Percentiles rank a stretch among this genome's conserved stretches.
phyloP scores from a whole-genome alignment of 2,888 invertebrate genomes.

The Pristionchus maxplancki region DNA sequence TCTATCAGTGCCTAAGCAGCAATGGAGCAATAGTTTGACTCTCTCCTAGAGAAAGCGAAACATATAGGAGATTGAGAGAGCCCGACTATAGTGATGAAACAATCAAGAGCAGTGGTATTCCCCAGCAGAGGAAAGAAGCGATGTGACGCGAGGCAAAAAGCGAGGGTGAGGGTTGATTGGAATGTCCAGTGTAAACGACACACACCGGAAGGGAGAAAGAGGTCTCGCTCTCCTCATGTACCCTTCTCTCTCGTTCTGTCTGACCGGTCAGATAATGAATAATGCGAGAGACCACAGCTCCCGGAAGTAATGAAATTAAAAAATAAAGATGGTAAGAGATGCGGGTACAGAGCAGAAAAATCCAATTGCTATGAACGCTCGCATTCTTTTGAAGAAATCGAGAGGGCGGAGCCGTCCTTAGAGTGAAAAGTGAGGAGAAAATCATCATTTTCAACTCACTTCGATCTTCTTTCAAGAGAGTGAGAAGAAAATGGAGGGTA shows the following conservation, averaged over 20 bases:
- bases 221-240: neutral
- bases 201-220: constrained; percentile 9
- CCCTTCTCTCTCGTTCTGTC: neutral
- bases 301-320: neutral
- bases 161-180: neutral
- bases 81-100: too few species aligned
- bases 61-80: neutral
- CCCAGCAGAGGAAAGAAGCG: neutral
- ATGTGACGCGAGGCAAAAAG: neutral
- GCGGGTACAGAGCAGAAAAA: neutral
- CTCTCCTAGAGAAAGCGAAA: neutral
- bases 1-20: neutral
- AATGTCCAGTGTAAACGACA: neutral
- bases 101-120: too few species aligned
- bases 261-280: neutral
- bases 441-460: neutral
- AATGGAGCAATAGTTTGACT: neutral
- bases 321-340: neutral
- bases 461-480: neutral
- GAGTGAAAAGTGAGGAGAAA: neutral
- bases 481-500: constrained; percentile 4
- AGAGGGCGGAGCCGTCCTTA: neutral
- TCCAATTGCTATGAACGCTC: too few species aligned
- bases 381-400: neutral
- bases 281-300: neutral